Percentiles rank a stretch among this genome's conserved stretches.
Evolutionary conservation across 2,113 vertebrate genomes (phyloP).

Genomic region (Herpailurus yagouaroundi): DNA sequence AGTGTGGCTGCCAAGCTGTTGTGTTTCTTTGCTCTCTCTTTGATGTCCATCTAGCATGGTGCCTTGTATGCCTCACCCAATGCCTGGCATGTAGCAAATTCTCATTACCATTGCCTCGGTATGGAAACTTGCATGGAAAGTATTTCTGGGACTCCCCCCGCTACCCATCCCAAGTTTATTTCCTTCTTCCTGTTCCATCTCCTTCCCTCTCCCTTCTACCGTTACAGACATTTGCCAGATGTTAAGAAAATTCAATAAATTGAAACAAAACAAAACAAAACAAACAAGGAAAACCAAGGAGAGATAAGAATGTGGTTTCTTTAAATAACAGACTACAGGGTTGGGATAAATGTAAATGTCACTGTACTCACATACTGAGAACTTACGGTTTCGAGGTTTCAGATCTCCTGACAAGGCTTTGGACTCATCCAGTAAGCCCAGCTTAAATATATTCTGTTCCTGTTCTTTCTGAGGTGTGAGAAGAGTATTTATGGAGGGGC

Average conservation of each 20-base stretch:
- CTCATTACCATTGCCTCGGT: conserved; percentile 31
- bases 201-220: background rate
- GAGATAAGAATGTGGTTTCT: background rate
- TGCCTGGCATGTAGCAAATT: conserved; percentile 4
- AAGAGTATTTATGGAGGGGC: background rate
- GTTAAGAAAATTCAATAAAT: conserved; percentile 77
- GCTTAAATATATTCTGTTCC: conserved; percentile 26
- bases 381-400: background rate
- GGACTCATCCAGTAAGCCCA: background rate
- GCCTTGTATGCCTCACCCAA: conserved; percentile 42
- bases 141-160: background rate
- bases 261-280: conserved; percentile 64
- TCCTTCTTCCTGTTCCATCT: background rate
- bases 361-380: background rate
- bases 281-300: conserved; percentile 9
- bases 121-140: conserved; percentile 33
- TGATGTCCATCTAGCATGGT: conserved; percentile 60
- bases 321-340: background rate
- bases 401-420: background rate
- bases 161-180: background rate
- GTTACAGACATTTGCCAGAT: conserved; percentile 68
- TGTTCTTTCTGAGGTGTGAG: conserved; percentile 23
- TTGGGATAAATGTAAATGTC: conserved; percentile 49
- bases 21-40: conserved; percentile 54
- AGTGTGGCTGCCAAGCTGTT: conserved; percentile 66